Conservation (phyloP, 1,140 invertebrate species). For the Tribolium madens region DNA sequence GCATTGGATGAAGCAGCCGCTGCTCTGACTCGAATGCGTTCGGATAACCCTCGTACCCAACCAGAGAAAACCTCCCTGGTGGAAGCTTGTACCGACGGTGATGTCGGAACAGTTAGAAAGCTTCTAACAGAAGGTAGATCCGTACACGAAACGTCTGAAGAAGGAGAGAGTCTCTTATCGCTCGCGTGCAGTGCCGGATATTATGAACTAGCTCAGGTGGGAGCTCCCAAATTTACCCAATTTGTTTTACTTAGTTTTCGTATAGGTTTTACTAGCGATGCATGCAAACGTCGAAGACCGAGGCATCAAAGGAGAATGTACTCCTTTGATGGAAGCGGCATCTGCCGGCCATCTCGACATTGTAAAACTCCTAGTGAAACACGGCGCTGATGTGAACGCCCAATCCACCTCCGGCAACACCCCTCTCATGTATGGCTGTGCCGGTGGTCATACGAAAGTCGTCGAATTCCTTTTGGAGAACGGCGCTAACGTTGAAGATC, state of each 20-base stretch:
- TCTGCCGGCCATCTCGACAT: constrained; percentile 95
- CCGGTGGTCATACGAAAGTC: constrained; percentile 94
- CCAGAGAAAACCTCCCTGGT: constrained; percentile 77
- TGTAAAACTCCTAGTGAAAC: constrained; percentile 89
- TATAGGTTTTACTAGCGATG: constrained; percentile 92
- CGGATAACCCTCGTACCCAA: constrained; percentile 74
- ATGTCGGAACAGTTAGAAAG: constrained; percentile 89
- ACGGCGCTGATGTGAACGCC: constrained; percentile 96
- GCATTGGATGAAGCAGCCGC: constrained; percentile 96
- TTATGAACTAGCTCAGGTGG: constrained; percentile 91
- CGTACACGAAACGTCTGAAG: constrained; percentile 93
- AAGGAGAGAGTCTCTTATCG: constrained; percentile 91
- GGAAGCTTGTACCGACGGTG: constrained; percentile 92
- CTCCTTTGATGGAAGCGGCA: constrained; percentile 96
- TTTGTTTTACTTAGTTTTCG: background rate
- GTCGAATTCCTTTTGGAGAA: constrained; percentile 89
- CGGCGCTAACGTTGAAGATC: constrained; percentile 96
- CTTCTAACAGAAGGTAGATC: constrained; percentile 91
- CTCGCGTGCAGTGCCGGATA: constrained; percentile 94
- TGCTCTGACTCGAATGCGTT: constrained; percentile 93
- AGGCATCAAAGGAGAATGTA: constrained; percentile 93
- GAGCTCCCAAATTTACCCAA: background rate
- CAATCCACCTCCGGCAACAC: constrained; percentile 96
- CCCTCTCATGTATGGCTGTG: constrained; percentile 98
- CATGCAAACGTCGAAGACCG: constrained; percentile 97